Base-by-base conservation (phyloP, 2,888 invertebrate genomes). In the Leptopilina syphax region DNA sequence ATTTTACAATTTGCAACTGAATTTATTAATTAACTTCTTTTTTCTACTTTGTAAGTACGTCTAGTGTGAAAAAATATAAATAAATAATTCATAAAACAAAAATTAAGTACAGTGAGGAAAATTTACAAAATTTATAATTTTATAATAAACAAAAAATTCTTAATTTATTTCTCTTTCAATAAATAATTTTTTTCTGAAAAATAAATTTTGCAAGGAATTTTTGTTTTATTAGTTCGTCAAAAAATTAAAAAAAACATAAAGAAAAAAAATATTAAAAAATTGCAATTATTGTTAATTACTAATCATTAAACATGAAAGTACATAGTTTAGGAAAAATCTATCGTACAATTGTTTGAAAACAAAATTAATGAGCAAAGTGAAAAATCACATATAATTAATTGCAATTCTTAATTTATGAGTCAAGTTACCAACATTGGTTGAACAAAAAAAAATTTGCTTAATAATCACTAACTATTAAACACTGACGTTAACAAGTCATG, bases 401-500 rank as follows among this genome's bases (percentile, higher is more conserved):
- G 24, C 9, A 63, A 63, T 63, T 63, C 24, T 63, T 63, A 24
- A 63, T 18, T 63, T 63, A 63, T 63, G 18, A 63, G 24, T 63
- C 63, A 63, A 63, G 63, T 63, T 50, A 18, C 24, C 63, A 24
- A 18, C 63, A 63, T 24, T 24, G 24, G 24, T 10, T 24, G 50
- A 12, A 34, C 34, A 63, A 63, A 8, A 44, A 18, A 63, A 63
- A 60, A 63, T n/a, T n/a, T 9, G 24, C 63, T 63, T 63, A 63
- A 18, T 18, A 63, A 63, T 18, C 9, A 63, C 63, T 60, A 60
- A 60, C 13, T n/a, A 13, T 63, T 63, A 9, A 63, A 63, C 63
- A 63, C 63, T 63, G 63, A 63, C 63, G 24, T 63, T 63, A 6
- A 63, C 24, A 63, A 24, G 24, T 63, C 63, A 63, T 63, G 63